Conservation (phyloP, 2,888 invertebrate genomes). For the Didymodactylos carnosus region DNA sequence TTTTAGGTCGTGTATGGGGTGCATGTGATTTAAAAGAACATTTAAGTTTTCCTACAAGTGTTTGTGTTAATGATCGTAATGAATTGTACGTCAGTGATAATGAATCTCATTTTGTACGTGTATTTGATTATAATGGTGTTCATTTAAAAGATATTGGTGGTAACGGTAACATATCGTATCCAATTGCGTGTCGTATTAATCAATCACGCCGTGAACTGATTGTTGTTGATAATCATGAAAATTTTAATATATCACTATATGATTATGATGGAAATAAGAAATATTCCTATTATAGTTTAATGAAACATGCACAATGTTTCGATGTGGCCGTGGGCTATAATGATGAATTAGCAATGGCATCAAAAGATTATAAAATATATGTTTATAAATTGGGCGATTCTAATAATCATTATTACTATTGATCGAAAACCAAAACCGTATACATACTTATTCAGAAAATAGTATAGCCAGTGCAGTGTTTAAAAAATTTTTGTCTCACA, state of each 20-base stretch:
- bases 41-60: not conserved
- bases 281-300: not conserved
- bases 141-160: not conserved
- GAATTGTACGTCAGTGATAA: not conserved
- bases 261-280: not conserved
- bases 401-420: not conserved
- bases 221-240: not conserved
- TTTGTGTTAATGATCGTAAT: not conserved
- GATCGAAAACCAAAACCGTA: too few species aligned
- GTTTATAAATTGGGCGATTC: not conserved
- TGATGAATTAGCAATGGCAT: not conserved
- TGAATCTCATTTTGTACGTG: not conserved
- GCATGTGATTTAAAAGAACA: not conserved
- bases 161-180: not conserved
- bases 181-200: not conserved
- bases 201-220: not conserved
- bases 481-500: too few species aligned
- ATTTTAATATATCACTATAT: not conserved
- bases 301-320: constrained; percentile 2
- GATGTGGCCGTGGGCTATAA: not conserved
- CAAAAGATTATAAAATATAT: not conserved
- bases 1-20: not conserved
- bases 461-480: too few species aligned
- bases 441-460: too few species aligned
- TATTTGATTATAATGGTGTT: not conserved